These are phyloP conservation scores for Cephalotes varians DNA, from an alignment of 2,888 invertebrate genomes.

Conservation along the genomic window DNA sequence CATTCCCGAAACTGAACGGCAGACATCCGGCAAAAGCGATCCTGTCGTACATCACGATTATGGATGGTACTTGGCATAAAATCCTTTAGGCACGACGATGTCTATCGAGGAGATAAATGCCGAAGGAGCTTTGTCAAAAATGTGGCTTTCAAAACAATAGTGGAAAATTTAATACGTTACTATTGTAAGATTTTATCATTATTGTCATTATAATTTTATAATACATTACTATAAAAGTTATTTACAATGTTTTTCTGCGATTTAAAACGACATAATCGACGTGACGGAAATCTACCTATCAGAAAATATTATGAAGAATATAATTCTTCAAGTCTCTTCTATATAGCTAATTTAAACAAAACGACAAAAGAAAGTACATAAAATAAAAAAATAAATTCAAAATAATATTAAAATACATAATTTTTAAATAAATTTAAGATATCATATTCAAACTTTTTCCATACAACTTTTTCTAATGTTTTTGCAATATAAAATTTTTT, in stretches of 20 bases:
- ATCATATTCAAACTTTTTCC: neutral
- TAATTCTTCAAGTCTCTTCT: neutral
- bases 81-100: neutral
- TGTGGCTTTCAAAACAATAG: neutral
- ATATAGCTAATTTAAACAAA: neutral
- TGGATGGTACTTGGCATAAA: conserved; percentile 4
- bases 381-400: neutral
- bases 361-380: neutral
- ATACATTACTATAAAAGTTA: neutral
- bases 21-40: conserved; percentile 3
- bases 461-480: neutral
- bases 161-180: neutral
- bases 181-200: neutral
- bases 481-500: neutral
- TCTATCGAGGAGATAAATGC: conserved; percentile 14
- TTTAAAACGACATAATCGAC: neutral
- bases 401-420: neutral
- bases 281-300: neutral
- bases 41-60: conserved; percentile 24
- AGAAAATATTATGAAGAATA: neutral
- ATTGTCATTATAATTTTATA: neutral
- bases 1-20: conserved; percentile 25
- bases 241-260: neutral
- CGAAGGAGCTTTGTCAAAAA: neutral
- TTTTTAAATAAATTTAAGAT: neutral